Percentiles rank a stretch among this genome's conserved stretches.
phyloP scores from a whole-genome alignment of 2,113 vertebrate genomes.

The Platanista minor region DNA sequence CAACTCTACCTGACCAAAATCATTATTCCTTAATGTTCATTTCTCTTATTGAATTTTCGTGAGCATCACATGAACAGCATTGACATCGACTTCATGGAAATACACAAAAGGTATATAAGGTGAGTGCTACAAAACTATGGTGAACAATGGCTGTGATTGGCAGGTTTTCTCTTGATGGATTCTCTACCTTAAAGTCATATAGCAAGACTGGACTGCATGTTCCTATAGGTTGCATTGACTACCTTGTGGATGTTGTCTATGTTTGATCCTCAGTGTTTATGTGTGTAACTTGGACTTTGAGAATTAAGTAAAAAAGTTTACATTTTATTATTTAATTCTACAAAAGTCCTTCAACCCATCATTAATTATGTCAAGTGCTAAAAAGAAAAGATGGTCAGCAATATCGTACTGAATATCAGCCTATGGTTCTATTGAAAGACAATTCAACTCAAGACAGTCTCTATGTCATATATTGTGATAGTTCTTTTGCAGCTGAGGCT shows the following conservation, averaged over 20 bases:
- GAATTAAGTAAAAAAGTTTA: not conserved
- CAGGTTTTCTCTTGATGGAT: not conserved
- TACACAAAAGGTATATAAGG: not conserved
- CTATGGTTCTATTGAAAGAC: not conserved
- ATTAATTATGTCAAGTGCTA: not conserved
- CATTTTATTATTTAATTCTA: conserved; percentile 35
- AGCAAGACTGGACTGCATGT: not conserved
- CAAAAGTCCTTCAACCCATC: not conserved
- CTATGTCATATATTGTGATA: not conserved
- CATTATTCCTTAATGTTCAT: not conserved
- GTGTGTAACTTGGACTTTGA: not conserved
- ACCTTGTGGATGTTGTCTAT: not conserved
- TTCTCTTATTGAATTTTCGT: not conserved
- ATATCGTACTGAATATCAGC: not conserved
- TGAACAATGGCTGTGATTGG: not conserved
- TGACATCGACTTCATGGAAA: not conserved
- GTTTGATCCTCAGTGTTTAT: not conserved
- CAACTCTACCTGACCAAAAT: not conserved
- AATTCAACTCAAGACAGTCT: not conserved
- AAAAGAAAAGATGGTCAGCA: not conserved
- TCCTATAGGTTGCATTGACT: not conserved
- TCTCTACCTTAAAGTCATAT: not conserved
- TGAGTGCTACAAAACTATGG: not conserved
- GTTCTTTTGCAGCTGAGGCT: not conserved
- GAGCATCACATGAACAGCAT: not conserved